Base-by-base conservation (phyloP, 2,888 invertebrate species). In the Teleiodes luculella region DNA sequence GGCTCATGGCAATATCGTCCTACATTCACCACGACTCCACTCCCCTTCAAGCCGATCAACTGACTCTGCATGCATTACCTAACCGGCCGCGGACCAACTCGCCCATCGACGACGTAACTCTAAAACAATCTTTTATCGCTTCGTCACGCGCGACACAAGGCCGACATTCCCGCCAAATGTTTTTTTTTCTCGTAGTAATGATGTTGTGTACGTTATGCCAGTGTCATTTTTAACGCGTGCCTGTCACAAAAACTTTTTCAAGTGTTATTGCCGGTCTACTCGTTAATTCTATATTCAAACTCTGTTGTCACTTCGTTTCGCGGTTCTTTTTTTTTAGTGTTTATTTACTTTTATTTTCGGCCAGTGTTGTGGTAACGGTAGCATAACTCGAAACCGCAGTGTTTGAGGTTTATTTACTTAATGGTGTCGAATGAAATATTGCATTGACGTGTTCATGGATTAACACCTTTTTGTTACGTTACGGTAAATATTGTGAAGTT, bases 201-300 rank as follows among this genome's bases (percentile, higher is more conserved):
- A 28, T 13, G 24, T 24, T 24, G 24, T 24, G 3, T 24, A 24
- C 24, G 6, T 24, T 24, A n/a, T n/a, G 43, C 43, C 43, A 43
- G 43, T 47, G 47, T 33, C 13, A 24, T 41, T 20, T n/a, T 5
- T 13, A n/a, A n/a, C n/a, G n/a, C n/a, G n/a, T n/a, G n/a, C n/a
- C n/a, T n/a, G n/a, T n/a, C 10, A 20, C n/a, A 43, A 37, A 33
- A 49, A 49, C 49, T 37, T 49, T 48, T 49, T 36, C 18, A 14
- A 36, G 49, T 49, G 37, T 20, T 33, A 20, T 16, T 13, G 49
- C 20, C 37, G 14, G 20, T 28, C 37, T 35, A 43, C 43, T 80
- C 82, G 86, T 86, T 84, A 86, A 84, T 84, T 82, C 79, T 79
- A 83, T 81, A 82, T 85, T 82, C 78, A 84, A 82, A 80, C 80